Evolutionary conservation across 2,113 vertebrate genomes (phyloP), one percentile per base, ranked within the genome.

Genomic region (Gallinago undulata): DNA sequence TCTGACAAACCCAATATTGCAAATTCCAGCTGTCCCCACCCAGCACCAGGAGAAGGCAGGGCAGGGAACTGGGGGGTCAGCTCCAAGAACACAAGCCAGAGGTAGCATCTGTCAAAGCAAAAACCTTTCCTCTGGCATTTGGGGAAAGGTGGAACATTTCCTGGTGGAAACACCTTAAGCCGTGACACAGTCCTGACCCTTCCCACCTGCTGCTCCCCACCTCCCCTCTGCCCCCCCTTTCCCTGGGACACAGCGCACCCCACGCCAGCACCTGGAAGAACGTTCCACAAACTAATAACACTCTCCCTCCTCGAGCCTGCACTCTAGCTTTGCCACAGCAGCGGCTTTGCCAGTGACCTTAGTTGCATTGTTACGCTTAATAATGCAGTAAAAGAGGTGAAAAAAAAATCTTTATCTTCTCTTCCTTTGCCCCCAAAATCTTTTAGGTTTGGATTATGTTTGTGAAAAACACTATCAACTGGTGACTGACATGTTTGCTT

Each of bases 401-500:
- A 85, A 95, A 91, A 95, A 91, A 45, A 8, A 87, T 73, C n/a
- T 92, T 95, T 94, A 66, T 81, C 90, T 96, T 91, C 57, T 93
- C 81, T 91, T 96, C 64, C 55, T 94, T 92, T 82, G 89, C 93
- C 92, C 96, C 93, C 41, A 8, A 83, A 95, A 76, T 94, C 89
- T 93, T 94, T 94, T 93, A 93, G 59, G 87, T 96, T 97, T 92
- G 94, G 87, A 87, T 96, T 96, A 60, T 33, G 87, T 96, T 96
- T 93, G 96, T 96, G 96, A 92, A 97, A 94, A 97, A 95, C 96
- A 95, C 95, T 96, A 96, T 94, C 94, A 93, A 91, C 90, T 89
- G 96, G 94, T 97, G 96, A 97, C 95, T 96, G 97, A 96, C 89
- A 96, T 84, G 95, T 97, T 92, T 96, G 96, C 97, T 97, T 97